Conservation (phyloP, 1,140 invertebrate species). For the Drosophila obscura region DNA sequence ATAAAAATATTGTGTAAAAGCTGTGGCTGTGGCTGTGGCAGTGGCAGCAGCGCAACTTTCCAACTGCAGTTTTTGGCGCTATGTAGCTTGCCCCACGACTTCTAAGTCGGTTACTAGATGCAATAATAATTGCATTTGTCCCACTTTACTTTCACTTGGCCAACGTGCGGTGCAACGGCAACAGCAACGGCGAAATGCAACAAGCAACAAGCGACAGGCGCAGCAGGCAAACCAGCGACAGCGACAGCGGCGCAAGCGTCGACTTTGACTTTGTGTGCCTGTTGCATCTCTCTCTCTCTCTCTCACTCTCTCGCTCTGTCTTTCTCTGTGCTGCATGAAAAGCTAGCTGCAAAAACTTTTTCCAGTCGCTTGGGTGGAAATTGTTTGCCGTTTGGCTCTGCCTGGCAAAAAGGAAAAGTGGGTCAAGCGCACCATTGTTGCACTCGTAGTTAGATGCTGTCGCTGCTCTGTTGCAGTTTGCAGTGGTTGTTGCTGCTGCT, state of each 20-base stretch:
- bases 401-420: slow-evolving; percentile 78
- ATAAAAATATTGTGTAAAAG: slow-evolving; percentile 83
- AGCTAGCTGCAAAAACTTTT: slow-evolving; percentile 66
- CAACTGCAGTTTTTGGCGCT: slow-evolving; percentile 40
- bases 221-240: slow-evolving; percentile 1
- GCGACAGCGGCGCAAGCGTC: slow-evolving; percentile 36
- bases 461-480: slow-evolving; percentile 11
- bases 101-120: slow-evolving; percentile 83
- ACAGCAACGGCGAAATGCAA: slow-evolving; percentile 6
- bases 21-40: not conserved
- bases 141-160: slow-evolving; percentile 84
- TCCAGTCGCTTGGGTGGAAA: slow-evolving; percentile 73
- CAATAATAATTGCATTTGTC: slow-evolving; percentile 83
- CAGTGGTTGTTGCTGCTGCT: slow-evolving; percentile 20
- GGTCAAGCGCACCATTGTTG: slow-evolving; percentile 81
- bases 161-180: slow-evolving; percentile 40
- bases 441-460: not conserved
- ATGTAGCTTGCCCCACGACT: slow-evolving; percentile 45
- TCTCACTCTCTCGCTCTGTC: slow-evolving; percentile 3
- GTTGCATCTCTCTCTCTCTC: slow-evolving; percentile 31
- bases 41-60: slow-evolving; percentile 67
- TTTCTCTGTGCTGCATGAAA: slow-evolving; percentile 67
- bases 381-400: slow-evolving; percentile 68
- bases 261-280: slow-evolving; percentile 70
- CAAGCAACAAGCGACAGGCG: slow-evolving; percentile 26